A percentile compares a stretch with the other conserved stretches of the same genome.
Conservation (phyloP, 2,797 vertebrate species). For the Hyperoplus immaculatus region DNA sequence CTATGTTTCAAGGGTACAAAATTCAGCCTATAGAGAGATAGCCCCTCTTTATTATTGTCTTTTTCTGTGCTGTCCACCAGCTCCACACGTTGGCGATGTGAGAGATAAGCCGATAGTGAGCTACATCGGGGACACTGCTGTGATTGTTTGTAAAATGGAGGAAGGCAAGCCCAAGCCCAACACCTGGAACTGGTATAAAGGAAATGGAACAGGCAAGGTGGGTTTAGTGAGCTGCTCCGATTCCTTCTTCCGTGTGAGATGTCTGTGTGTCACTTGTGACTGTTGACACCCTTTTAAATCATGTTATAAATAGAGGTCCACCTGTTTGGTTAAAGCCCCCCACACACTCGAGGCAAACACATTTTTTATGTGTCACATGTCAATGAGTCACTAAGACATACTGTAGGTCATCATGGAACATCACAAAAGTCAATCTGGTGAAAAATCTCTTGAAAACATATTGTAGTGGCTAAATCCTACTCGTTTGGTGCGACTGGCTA, state of each 20-base stretch:
- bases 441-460: too few relatives aligned
- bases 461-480: too few relatives aligned
- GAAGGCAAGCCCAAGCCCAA: conserved; percentile 62
- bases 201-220: conserved; percentile 88
- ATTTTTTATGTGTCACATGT: too few relatives aligned
- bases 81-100: conserved; percentile 79
- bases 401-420: too few relatives aligned
- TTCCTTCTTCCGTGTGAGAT: too few relatives aligned
- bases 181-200: conserved; percentile 89
- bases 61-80: conserved; percentile 74
- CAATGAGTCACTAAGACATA: too few relatives aligned
- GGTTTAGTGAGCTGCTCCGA: not conserved
- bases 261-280: not conserved
- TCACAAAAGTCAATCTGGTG: too few relatives aligned
- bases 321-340: not conserved
- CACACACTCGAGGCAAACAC: not conserved
- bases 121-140: conserved; percentile 86
- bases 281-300: not conserved
- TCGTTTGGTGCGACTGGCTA: too few relatives aligned
- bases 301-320: not conserved
- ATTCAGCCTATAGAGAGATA: not conserved
- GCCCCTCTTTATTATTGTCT: not conserved
- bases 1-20: not conserved
- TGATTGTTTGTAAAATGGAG: conserved; percentile 85
- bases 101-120: conserved; percentile 86